phyloP scores from a whole-genome alignment of 2,888 invertebrate genomes.

The Pheosia gnoma region DNA sequence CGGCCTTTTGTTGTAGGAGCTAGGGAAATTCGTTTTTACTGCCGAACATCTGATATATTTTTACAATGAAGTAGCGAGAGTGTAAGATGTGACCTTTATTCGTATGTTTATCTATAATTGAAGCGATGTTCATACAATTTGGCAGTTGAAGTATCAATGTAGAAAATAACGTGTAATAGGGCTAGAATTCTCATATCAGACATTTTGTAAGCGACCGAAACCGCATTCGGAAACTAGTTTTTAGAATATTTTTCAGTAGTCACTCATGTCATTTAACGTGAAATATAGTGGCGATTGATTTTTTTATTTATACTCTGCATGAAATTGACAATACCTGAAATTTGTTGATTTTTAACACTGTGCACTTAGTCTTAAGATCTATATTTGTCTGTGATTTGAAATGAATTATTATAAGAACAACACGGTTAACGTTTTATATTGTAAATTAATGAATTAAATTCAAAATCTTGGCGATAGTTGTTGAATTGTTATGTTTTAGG shows the following conservation, averaged over 20 bases:
- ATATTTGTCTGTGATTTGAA: conserved; percentile 39
- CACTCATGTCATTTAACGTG: not conserved
- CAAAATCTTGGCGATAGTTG: conserved; percentile 11
- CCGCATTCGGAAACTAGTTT: not conserved
- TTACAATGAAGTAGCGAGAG: no score
- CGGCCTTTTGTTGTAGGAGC: no score
- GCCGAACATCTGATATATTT: not conserved
- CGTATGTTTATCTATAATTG: no score
- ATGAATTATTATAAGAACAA: conserved; percentile 19
- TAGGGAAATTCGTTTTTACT: not conserved
- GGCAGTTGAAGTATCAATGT: no score
- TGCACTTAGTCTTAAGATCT: conserved; percentile 30
- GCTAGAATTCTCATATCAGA: no score
- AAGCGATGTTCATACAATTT: no score
- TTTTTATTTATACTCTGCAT: not conserved
- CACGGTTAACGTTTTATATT: conserved; percentile 19
- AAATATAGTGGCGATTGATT: not conserved
- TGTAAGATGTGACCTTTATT: no score
- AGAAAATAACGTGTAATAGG: no score
- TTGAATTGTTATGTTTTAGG: conserved; percentile 9
- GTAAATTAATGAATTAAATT: conserved; percentile 32
- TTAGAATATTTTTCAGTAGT: not conserved
- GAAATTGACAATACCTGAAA: not conserved
- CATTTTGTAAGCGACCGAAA: not conserved
- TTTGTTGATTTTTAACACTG: conserved; percentile 16